Conservation (phyloP, 2,113 vertebrate species). For the Sturnus vulgaris region DNA sequence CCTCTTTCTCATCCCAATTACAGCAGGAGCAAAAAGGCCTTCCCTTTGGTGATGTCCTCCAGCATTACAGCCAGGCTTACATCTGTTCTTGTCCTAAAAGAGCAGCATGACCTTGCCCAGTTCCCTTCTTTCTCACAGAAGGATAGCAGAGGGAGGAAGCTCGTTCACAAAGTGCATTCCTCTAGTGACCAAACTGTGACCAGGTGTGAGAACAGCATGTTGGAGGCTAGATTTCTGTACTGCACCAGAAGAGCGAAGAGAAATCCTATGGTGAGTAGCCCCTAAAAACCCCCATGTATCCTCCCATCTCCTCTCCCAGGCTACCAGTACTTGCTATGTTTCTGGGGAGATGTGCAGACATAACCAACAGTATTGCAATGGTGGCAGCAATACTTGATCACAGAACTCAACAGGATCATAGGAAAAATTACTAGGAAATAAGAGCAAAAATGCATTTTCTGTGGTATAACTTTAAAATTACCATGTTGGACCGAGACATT, state of each 20-base stretch:
- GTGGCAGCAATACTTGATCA: neutral
- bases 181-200: neutral
- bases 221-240: neutral
- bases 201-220: neutral
- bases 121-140: neutral
- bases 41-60: neutral
- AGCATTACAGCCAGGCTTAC: neutral
- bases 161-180: neutral
- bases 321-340: neutral
- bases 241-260: neutral
- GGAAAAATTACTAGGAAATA: neutral
- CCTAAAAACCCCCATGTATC: accelerated
- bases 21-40: neutral
- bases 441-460: neutral
- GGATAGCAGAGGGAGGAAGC: neutral
- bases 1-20: neutral
- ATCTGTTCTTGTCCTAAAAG: neutral
- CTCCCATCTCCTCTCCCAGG: neutral
- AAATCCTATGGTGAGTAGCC: neutral
- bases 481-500: neutral
- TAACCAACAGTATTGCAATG: neutral
- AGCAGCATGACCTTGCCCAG: neutral
- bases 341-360: neutral
- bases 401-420: neutral
- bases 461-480: neutral